Base-by-base conservation (phyloP, 2,113 vertebrate genomes). In the Cryptotis parvus region DNA sequence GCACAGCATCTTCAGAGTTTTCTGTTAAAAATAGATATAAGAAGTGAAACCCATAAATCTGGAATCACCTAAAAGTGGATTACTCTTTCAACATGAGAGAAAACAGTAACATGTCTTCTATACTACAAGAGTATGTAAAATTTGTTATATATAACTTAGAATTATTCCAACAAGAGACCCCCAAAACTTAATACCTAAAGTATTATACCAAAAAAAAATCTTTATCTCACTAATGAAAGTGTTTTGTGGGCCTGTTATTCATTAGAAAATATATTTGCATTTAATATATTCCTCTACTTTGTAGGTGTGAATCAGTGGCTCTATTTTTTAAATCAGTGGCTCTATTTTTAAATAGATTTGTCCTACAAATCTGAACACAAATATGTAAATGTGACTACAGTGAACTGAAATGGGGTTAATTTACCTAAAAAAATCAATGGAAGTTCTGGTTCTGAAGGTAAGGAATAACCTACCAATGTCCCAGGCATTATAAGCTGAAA, bases 371-470 rank as follows among this genome's bases (percentile, higher is more conserved):
- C 4, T 39, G 45, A 84, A 77, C 39, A 68, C 37, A 87, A 78
- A 91, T 85, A 76, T 15, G 52, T 12, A 90, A 85, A 18, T 33
- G 15, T 88, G 79, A 90, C 83, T 93, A 79, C 93, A 79, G 2
- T 58, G n/a, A 8, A 91, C n/a, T 35, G 5, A 84, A 55, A 27
- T 75, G 4, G 37, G 85, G 20, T 93, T 89, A 91, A 91, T 91
- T 89, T 94, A 87, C 43, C 31, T 37, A 3, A 11, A 87, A 33
- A 77, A 91, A 73, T 78, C 49, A 61, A 35, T 49, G 15, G 24
- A 0, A 41, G 3, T 84, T 12, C 0, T 52, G 20, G 5, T 49
- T 87, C n/a, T 52, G 22, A 39, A 55, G 3, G 31, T 29, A 29
- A n/a, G 2, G 26, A 9, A 65, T 27, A 73, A 37, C 1, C 26